These are phyloP conservation scores for Norana najaformis DNA, from an alignment of 2,888 invertebrate species.

Conservation along the genomic window DNA sequence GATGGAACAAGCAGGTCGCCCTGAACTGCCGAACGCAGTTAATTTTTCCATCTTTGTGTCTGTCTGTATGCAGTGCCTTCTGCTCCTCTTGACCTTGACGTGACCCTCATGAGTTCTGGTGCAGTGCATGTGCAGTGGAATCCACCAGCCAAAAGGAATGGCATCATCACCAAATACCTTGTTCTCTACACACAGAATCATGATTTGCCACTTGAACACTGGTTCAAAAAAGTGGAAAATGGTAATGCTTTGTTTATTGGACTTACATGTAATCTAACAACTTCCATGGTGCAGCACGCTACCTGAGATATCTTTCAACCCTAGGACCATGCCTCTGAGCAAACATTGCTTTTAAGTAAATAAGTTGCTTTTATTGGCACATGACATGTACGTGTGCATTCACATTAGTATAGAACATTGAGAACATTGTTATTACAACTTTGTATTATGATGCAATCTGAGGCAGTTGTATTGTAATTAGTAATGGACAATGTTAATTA, in stretches of 20 bases:
- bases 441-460: too few species aligned
- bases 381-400: not conserved
- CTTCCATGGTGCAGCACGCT: not conserved
- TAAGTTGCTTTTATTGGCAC: not conserved
- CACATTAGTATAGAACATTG: too few species aligned
- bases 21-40: too few species aligned
- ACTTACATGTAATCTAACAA: too few species aligned
- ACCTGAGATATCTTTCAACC: not conserved
- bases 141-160: not conserved
- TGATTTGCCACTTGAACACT: not conserved
- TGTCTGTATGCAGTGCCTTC: not conserved
- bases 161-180: not conserved
- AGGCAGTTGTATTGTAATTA: not conserved
- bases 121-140: not conserved
- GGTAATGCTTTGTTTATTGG: not conserved
- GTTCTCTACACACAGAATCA: not conserved
- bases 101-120: not conserved
- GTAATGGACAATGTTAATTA: not conserved
- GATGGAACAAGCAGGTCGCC: too few species aligned
- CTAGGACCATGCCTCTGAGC: too few species aligned
- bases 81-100: not conserved
- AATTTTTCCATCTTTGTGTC: not conserved
- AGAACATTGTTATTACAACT: too few species aligned
- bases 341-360: not conserved
- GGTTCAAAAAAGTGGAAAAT: not conserved